Evolutionary conservation across 2,113 vertebrate species (phyloP), one percentile per base, ranked within the genome.

Genomic region (Epinephelus lanceolatus): DNA sequence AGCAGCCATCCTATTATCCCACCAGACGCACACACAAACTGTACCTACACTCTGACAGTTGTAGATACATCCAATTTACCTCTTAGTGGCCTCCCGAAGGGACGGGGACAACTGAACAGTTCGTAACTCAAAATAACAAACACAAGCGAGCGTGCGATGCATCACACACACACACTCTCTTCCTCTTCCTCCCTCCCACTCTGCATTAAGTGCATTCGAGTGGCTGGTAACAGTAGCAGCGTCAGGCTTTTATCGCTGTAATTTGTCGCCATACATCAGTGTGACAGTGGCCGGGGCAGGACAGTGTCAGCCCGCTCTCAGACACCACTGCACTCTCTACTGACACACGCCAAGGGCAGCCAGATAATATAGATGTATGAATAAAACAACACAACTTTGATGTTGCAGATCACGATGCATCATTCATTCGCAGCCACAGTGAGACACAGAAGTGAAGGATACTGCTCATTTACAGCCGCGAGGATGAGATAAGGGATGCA

Each of bases 341-440:
- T 78, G 88, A 92, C 87, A 87, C 69, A 79, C 49, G 80, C 88
- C 90, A 90, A 92, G 91, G 92, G 91, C 88, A 86, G 88, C 61
- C 74, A 52, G 87, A 89, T 92, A 88, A 93, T 88, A 86, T 84
- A 88, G 89, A 92, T 85, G 83, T 87, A 87, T 93, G 85, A 92
- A 93, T 94, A 91, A 93, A 93, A 91, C 87, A 90, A 84, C 78
- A 57, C 63, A 73, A 86, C 87, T 93, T 89, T 89, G 89, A 90
- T 85, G 84, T 79, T 84, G 80, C 68, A 65, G 71, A 92, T 93
- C 84, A 90, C 72, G 70, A 86, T 76, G 90, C 84, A 91, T 92
- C 91, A 87, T 89, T 90, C 88, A 87, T 89, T 83, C 63, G 59
- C 78, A 65, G 78, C 66, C 79, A 65, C 73, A 71, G 84, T 18